Base-by-base conservation (phyloP, 23 tunicate genomes). In the Oikopleura vanhoeffeni region DNA sequence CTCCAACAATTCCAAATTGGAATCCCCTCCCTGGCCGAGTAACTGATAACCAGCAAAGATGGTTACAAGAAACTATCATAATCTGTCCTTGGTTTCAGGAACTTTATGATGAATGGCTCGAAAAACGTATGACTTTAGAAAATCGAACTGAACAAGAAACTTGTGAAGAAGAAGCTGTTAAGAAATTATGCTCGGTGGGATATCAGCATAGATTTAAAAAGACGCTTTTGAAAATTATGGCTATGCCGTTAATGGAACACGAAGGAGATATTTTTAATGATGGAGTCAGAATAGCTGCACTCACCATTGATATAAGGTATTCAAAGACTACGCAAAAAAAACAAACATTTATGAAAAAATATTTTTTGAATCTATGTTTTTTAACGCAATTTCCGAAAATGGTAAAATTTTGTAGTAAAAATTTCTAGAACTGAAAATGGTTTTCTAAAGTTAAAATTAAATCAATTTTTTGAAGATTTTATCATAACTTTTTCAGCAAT, bases 151-250 rank as follows among this genome's bases (percentile, higher is more conserved):
- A 49, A 24, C 34, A 71, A 71, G 34, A 28, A 28, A 32, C 27
- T 2, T 71, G 2, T 30, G 34, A 71, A 71, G 79, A 18, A 3
- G 35, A 28, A 30, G 27, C 79, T 71, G 79, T 71, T 33, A 28
- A 32, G 32, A 71, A 71, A 32, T 38, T 71, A 71, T 71, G 79
- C 35, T 71, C 79, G 35, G 38, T 33, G 34, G 79, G 38, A 18
- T 71, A 71, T 38, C 38, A 28, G 2, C 2, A 71, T 18, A 71
- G 32, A 18, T 13, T 2, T 18, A 71, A 71, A 32, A 71, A 71
- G 38, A 71, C 79, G 79, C 79, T 71, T 71, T 30, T 71, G 38
- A 28, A 71, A 30, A 71, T 71, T 71, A 71, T 71, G 79, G 79
- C 79, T 13, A 71, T 71, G 79, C 79, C 79, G 32, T 38, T 71